Evolutionary conservation across 2,113 vertebrate genomes (phyloP).

Genomic region (Anas platyrhynchos): DNA sequence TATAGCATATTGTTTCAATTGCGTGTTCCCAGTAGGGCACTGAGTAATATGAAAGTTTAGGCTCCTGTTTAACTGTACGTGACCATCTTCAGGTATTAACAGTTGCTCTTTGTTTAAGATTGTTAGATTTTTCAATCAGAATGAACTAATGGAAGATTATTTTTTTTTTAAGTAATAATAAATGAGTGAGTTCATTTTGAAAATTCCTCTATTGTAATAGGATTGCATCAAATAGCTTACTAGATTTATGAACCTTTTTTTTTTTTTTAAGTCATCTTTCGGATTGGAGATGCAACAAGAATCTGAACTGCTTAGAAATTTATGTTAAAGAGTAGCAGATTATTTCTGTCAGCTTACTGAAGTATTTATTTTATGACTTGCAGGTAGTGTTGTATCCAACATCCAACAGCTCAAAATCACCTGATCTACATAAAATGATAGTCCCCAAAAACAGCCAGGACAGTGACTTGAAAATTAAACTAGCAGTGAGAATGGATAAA

Average conservation of each 20-base stretch:
- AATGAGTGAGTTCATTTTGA: conserved; percentile 16
- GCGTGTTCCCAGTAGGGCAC: background rate
- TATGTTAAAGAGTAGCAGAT: background rate
- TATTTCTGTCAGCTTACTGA: background rate
- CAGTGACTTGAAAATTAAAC: conserved; percentile 91
- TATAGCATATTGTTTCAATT: background rate
- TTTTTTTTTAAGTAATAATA: conserved; percentile 18
- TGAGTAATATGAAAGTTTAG: background rate
- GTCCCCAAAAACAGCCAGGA: conserved; percentile 96
- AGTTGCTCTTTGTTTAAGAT: background rate
- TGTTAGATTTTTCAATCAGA: conserved; percentile 48
- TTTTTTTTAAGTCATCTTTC: background rate
- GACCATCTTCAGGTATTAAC: conserved; percentile 31
- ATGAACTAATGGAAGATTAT: conserved; percentile 19
- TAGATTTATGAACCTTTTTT: background rate
- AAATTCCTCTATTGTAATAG: background rate
- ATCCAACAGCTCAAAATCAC: conserved; percentile 89
- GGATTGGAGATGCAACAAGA: background rate
- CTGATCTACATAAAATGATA: conserved; percentile 93
- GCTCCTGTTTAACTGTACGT: background rate
- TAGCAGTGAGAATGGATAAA: conserved; percentile 96
- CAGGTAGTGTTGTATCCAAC: conserved; percentile 94
- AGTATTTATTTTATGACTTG: conserved; percentile 28
- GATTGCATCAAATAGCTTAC: background rate
- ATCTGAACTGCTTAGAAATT: background rate